A percentile compares a stretch with the other conserved stretches of the same genome.
phyloP scores from a whole-genome alignment of 2,113 vertebrate genomes.

The Puntigrus tetrazona region DNA sequence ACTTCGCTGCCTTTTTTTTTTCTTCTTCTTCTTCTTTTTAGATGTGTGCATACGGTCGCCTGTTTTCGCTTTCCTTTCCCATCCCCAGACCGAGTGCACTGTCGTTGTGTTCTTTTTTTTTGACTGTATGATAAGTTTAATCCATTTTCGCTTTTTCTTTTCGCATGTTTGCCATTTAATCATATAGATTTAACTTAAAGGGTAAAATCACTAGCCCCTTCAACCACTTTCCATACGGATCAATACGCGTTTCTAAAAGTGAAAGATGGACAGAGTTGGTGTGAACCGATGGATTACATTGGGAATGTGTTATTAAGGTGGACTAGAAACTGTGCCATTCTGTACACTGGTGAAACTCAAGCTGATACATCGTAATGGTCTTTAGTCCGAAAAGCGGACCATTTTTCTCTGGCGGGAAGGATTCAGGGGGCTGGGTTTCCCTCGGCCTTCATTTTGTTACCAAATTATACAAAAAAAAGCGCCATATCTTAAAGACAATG shows the following conservation, averaged over 20 bases:
- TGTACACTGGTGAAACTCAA: constrained; percentile 23
- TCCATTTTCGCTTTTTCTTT: constrained; percentile 56
- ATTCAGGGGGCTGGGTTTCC: constrained; percentile 14
- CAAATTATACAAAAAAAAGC: background rate
- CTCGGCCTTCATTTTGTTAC: constrained; percentile 5
- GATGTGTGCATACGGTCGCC: constrained; percentile 48
- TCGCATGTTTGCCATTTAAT: constrained; percentile 61
- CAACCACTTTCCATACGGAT: background rate
- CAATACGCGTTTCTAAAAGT: background rate
- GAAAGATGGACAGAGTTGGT: background rate
- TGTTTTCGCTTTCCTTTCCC: constrained; percentile 26
- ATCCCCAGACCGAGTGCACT: constrained; percentile 76
- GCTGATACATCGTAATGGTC: background rate
- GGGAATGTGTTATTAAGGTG: background rate
- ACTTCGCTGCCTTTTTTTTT: constrained; percentile 68
- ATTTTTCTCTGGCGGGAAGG: background rate
- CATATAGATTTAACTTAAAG: constrained; percentile 61
- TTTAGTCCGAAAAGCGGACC: constrained; percentile 3
- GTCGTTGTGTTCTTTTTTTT: constrained; percentile 50
- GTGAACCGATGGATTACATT: background rate
- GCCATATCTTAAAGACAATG: background rate
- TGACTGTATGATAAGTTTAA: constrained; percentile 62
- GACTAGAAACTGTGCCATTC: background rate
- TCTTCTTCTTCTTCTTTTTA: constrained; percentile 49
- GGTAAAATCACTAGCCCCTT: constrained; percentile 70